These are phyloP conservation scores for Lepidurus couesii DNA, from an alignment of 1,140 invertebrate species.

Conservation along the genomic window DNA sequence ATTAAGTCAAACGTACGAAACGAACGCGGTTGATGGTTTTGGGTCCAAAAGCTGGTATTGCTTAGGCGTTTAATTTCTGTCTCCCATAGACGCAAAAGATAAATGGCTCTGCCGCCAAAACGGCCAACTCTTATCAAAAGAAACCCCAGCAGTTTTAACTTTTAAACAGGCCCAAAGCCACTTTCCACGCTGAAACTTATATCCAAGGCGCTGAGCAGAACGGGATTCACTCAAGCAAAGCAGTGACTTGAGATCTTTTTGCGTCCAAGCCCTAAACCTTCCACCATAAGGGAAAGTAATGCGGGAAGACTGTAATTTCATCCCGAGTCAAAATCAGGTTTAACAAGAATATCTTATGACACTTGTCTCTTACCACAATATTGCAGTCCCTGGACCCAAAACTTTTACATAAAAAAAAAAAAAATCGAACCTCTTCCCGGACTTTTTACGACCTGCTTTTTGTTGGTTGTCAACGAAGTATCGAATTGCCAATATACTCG, in stretches of 20 bases:
- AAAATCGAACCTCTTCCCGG: background rate
- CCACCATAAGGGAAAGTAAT: background rate
- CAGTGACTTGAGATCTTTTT: constrained; percentile 13
- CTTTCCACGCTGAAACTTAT: background rate
- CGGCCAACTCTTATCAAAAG: background rate
- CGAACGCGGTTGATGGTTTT: no score
- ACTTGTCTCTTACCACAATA: constrained; percentile 8
- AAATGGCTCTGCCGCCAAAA: background rate
- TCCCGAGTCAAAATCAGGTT: background rate
- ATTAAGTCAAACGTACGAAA: no score
- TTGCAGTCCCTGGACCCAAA: background rate
- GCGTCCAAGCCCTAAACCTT: background rate
- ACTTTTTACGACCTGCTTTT: background rate
- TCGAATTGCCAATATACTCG: constrained; percentile 9
- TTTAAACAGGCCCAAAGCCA: background rate
- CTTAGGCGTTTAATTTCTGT: background rate
- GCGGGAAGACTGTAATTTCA: constrained; percentile 8
- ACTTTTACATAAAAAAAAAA: background rate
- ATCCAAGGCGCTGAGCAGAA: background rate
- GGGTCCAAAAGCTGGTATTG: no score
- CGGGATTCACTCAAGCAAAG: background rate
- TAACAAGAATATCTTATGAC: constrained; percentile 16
- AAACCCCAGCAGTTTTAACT: background rate
- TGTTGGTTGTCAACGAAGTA: background rate
- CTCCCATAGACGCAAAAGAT: background rate